These are phyloP conservation scores for Trisateles emortualis DNA, from an alignment of 2,888 invertebrate species.

Conservation along the genomic window DNA sequence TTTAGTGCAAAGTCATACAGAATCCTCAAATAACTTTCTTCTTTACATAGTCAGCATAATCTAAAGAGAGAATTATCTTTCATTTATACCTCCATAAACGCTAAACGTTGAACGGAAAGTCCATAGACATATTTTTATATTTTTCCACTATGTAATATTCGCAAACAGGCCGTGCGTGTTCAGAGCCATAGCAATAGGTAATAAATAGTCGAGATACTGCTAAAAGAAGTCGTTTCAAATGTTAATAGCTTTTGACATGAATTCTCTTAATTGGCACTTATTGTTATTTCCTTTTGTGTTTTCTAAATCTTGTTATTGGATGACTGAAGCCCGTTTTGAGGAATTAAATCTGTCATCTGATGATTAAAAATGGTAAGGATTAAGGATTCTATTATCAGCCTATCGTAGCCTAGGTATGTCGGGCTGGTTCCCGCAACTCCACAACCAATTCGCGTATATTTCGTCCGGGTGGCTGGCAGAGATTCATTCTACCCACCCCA, in stretches of 20 bases:
- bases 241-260: constrained; percentile 36
- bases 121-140: background rate
- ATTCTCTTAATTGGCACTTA: constrained; percentile 13
- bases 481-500: too few relatives aligned
- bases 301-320: too few relatives aligned
- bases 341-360: too few relatives aligned
- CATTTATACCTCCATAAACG: background rate
- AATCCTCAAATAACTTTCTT: background rate
- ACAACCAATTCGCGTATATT: too few relatives aligned
- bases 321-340: too few relatives aligned
- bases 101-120: background rate
- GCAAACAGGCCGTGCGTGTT: constrained; percentile 26
- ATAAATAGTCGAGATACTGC: constrained; percentile 25
- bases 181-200: constrained; percentile 14
- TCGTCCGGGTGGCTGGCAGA: too few relatives aligned
- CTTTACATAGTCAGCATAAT: background rate
- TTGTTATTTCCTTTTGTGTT: background rate
- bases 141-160: constrained; percentile 16
- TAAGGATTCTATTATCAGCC: too few relatives aligned
- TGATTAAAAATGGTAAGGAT: too few relatives aligned
- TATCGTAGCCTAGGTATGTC: too few relatives aligned
- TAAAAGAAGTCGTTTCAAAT: constrained; percentile 4
- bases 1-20: background rate
- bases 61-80: background rate
- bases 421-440: too few relatives aligned